Percentiles rank a stretch among this genome's conserved stretches.
phyloP scores from a whole-genome alignment of 2,888 invertebrate genomes.

The Halictus ligatus region DNA sequence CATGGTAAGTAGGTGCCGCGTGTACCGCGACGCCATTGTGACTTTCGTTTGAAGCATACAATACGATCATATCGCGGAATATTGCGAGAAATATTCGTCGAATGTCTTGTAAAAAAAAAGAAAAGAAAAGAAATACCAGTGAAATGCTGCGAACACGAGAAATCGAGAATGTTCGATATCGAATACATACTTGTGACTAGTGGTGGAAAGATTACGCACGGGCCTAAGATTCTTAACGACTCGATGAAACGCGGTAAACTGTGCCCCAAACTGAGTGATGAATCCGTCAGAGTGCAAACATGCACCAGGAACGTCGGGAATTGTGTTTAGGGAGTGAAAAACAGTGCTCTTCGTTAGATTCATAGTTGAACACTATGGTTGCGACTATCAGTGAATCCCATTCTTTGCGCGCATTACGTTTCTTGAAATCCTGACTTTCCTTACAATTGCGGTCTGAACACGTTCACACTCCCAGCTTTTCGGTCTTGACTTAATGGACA shows the following conservation, averaged over 20 bases:
- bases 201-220: conserved; percentile 37
- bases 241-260: conserved; percentile 56
- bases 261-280: conserved; percentile 54
- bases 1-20: conserved; percentile 79
- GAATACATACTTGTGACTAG: conserved; percentile 31
- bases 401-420: background rate
- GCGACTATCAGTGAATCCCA: conserved; percentile 9
- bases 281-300: conserved; percentile 37
- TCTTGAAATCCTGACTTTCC: background rate
- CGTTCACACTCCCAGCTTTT: background rate
- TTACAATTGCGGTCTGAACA: background rate
- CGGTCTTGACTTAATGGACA: background rate
- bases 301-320: conserved; percentile 16
- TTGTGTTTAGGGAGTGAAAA: conserved; percentile 62
- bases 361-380: conserved; percentile 27
- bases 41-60: conserved; percentile 17
- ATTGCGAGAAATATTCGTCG: conserved; percentile 20
- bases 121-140: conserved; percentile 6
- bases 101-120: background rate
- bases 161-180: conserved; percentile 4
- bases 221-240: conserved; percentile 28
- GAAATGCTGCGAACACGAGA: conserved; percentile 13
- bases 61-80: conserved; percentile 13
- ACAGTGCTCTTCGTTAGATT: conserved; percentile 59
- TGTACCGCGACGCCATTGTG: conserved; percentile 31